These are phyloP conservation scores for Sphaerophoria taeniata DNA, from an alignment of 2,888 invertebrate genomes.

Conservation along the genomic window DNA sequence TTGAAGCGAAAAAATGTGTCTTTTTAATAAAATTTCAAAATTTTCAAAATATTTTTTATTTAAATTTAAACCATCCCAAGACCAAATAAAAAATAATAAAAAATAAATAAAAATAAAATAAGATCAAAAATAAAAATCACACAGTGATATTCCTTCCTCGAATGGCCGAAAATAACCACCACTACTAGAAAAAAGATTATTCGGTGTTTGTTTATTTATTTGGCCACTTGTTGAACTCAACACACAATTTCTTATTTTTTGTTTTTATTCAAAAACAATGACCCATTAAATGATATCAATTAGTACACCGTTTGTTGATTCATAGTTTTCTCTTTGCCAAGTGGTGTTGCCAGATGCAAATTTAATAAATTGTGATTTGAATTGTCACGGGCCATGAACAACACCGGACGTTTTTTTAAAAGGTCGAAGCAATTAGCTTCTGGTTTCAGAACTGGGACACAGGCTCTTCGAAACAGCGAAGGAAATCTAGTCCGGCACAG, in stretches of 20 bases:
- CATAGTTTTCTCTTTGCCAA: slow-evolving; percentile 4
- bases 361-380: background rate
- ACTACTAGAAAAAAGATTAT: slow-evolving; percentile 30
- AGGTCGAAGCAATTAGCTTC: background rate
- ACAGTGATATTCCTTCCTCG: slow-evolving; percentile 57
- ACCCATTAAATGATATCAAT: slow-evolving; percentile 44
- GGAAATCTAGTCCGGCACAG: too few relatives aligned
- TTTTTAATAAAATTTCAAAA: too few relatives aligned
- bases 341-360: slow-evolving; percentile 4
- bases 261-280: slow-evolving; percentile 31
- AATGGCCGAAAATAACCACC: slow-evolving; percentile 66
- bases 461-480: too few relatives aligned
- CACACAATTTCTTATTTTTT: slow-evolving; percentile 35
- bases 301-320: slow-evolving; percentile 47
- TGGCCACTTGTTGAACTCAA: slow-evolving; percentile 66
- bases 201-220: background rate
- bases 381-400: background rate
- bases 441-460: too few relatives aligned
- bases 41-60: too few relatives aligned
- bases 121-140: slow-evolving; percentile 22
- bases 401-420: background rate
- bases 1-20: too few relatives aligned
- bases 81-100: too few relatives aligned
- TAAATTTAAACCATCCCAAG: too few relatives aligned
- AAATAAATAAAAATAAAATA: slow-evolving; percentile 42